Evolutionary conservation across 2,888 invertebrate species (phyloP).

Genomic region (Deroplatys truncata): DNA sequence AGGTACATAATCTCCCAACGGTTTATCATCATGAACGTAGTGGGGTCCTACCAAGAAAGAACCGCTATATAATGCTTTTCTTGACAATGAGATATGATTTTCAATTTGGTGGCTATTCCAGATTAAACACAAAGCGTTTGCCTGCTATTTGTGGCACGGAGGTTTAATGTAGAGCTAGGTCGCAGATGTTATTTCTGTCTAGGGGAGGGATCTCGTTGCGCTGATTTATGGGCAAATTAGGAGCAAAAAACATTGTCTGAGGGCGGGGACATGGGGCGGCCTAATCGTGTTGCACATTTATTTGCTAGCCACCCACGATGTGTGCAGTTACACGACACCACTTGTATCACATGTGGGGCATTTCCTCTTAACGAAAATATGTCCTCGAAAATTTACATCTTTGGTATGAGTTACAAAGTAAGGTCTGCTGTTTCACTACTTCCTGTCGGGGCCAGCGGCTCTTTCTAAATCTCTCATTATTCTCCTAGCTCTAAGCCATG

Average conservation of each 20-base stretch:
- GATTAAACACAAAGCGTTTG: not conserved
- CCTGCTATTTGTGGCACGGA: not conserved
- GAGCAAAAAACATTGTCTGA: not conserved
- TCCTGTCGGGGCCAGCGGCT: too few relatives aligned
- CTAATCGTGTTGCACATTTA: constrained; percentile 7
- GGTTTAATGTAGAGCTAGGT: not conserved
- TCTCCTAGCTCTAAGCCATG: too few relatives aligned
- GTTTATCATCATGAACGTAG: too few relatives aligned
- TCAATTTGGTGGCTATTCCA: too few relatives aligned
- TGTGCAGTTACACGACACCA: not conserved
- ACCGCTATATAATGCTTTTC: too few relatives aligned
- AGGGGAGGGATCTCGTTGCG: not conserved
- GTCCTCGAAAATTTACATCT: not conserved
- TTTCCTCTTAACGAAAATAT: not conserved
- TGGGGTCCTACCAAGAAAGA: too few relatives aligned
- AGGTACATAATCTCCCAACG: too few relatives aligned
- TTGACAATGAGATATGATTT: too few relatives aligned
- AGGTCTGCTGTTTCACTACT: too few relatives aligned
- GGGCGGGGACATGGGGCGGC: not conserved
- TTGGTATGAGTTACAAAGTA: too few relatives aligned
- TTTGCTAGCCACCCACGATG: not conserved
- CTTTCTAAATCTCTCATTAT: too few relatives aligned
- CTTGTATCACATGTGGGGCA: not conserved
- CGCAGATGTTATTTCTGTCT: not conserved
- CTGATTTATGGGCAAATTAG: constrained; percentile 5